Percentiles rank a stretch among this genome's conserved stretches.
These are phyloP conservation scores for Dufourea novaeangliae DNA, from an alignment of 1,140 invertebrate species.

Conservation along the genomic window DNA sequence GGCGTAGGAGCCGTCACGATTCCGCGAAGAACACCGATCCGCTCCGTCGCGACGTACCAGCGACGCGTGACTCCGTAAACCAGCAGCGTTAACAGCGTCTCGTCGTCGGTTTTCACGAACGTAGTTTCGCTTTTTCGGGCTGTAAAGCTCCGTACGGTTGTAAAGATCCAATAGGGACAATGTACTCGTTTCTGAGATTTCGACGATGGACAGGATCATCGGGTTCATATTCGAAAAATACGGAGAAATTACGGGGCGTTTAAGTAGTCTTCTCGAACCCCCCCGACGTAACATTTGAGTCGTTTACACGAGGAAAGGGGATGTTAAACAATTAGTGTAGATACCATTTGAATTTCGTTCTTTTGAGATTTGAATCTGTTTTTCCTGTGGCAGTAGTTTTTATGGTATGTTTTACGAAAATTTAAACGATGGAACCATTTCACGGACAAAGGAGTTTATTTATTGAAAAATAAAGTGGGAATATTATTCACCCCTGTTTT, in stretches of 20 bases:
- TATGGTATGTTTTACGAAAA: no score
- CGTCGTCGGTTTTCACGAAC: slow-evolving; percentile 51
- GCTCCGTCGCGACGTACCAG: slow-evolving; percentile 53
- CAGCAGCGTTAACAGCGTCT: slow-evolving; percentile 68
- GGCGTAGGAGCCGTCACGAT: slow-evolving; percentile 29
- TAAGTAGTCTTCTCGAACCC: not conserved
- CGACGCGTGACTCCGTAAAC: slow-evolving; percentile 76
- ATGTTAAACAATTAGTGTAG: no score
- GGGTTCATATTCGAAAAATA: not conserved
- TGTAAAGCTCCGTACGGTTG: slow-evolving; percentile 30
- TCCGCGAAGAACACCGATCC: slow-evolving; percentile 30
- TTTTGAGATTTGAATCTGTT: no score
- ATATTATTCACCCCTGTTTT: no score
- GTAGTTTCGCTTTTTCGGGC: slow-evolving; percentile 25
- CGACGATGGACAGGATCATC: not conserved
- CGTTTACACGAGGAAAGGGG: no score
- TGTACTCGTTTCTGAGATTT: not conserved
- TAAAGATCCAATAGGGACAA: slow-evolving; percentile 47
- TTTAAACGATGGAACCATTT: no score
- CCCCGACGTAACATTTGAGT: no score
- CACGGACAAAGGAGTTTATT: no score
- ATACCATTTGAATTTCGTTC: no score
- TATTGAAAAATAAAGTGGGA: no score
- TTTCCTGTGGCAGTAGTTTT: no score
- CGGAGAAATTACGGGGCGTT: not conserved